phyloP scores from a whole-genome alignment of 2,113 vertebrate species.

The Nanger granti region DNA sequence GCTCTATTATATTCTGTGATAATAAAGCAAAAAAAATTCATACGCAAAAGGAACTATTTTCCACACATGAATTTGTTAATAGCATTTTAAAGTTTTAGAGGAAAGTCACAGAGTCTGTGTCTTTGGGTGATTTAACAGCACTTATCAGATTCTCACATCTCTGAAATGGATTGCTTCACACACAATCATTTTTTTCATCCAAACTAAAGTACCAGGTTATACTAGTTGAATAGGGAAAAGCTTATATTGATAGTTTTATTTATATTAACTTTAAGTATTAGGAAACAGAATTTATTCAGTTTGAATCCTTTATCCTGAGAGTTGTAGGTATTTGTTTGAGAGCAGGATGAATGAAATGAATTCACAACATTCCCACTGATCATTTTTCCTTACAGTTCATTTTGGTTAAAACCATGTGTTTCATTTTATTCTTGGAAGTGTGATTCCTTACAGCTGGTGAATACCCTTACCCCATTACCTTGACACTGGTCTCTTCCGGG shows the following conservation, averaged over 20 bases:
- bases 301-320: neutral
- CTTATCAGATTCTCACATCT: neutral
- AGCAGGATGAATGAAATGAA: neutral
- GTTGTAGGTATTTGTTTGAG: neutral
- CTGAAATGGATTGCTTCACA: neutral
- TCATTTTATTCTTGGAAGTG: neutral
- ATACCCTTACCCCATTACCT: neutral
- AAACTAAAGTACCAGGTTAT: neutral
- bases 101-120: neutral
- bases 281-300: neutral
- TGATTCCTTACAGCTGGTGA: neutral
- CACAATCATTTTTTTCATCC: neutral
- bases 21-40: neutral
- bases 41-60: neutral
- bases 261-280: neutral
- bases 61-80: neutral
- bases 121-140: neutral
- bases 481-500: neutral
- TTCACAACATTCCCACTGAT: neutral
- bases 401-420: neutral
- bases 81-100: neutral
- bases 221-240: neutral
- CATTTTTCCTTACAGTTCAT: neutral
- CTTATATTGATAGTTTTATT: neutral
- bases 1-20: neutral